A percentile compares a stretch with the other conserved stretches of the same genome.
phyloP scores from a whole-genome alignment of 2,113 vertebrate genomes.

The Ctenomys sociabilis region DNA sequence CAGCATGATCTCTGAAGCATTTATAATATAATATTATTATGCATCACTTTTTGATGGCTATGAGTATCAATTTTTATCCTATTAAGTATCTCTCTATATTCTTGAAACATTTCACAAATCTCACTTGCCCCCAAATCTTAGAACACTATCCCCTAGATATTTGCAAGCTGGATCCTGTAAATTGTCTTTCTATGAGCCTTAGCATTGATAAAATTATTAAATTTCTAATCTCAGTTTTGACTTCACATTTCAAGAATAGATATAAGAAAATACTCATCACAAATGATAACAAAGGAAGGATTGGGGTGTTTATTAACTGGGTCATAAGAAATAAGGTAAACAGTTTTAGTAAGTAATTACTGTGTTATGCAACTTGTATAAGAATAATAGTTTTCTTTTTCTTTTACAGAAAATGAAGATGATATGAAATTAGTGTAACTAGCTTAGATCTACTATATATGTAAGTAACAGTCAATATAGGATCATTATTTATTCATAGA shows the following conservation, averaged over 20 bases:
- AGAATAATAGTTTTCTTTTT: neutral
- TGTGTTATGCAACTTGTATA: neutral
- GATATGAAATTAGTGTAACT: neutral
- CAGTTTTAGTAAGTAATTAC: neutral
- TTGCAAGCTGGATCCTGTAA: neutral
- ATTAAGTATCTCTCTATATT: conserved; percentile 4
- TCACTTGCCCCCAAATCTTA: neutral
- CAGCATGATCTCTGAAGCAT: neutral
- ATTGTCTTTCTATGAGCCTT: neutral
- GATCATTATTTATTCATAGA: neutral
- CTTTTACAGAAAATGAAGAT: neutral
- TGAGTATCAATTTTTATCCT: neutral
- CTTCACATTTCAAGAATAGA: neutral
- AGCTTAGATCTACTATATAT: neutral
- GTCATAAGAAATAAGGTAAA: neutral
- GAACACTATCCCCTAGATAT: neutral
- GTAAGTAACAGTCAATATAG: neutral
- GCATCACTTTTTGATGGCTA: neutral
- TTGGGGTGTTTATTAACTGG: neutral
- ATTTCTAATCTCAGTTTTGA: neutral
- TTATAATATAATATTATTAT: neutral
- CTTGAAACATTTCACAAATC: neutral
- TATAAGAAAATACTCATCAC: neutral
- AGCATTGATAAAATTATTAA: neutral
- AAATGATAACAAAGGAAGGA: neutral